phyloP scores from a whole-genome alignment of 2,888 invertebrate species.

The Barypeithes pellucidus region DNA sequence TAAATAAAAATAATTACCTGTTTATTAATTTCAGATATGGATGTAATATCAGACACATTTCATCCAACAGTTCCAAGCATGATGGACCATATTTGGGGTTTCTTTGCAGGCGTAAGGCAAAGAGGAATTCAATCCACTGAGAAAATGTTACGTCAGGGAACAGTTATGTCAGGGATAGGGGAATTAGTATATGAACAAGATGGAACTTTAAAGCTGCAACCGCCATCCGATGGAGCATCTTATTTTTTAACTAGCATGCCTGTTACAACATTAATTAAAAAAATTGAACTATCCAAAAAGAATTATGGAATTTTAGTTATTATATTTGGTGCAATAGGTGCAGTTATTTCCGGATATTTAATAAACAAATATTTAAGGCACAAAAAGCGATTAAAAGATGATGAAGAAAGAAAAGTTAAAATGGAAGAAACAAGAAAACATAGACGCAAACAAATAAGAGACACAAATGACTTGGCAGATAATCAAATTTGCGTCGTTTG shows the following conservation, averaged over 20 bases:
- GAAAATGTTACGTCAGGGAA: slow-evolving; percentile 87
- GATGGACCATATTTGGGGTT: slow-evolving; percentile 88
- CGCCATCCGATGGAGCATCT: slow-evolving; percentile 80
- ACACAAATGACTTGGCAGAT: slow-evolving; percentile 75
- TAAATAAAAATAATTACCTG: no score
- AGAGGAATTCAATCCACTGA: slow-evolving; percentile 91
- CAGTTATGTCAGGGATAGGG: slow-evolving; percentile 85
- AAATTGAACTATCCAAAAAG: slow-evolving; percentile 80
- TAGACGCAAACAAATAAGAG: slow-evolving; percentile 78
- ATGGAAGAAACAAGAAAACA: slow-evolving; percentile 79
- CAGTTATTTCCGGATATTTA: slow-evolving; percentile 72
- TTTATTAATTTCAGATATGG: slow-evolving; percentile 77
- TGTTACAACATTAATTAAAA: slow-evolving; percentile 81
- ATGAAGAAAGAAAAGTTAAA: slow-evolving; percentile 74
- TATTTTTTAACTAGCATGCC: slow-evolving; percentile 88
- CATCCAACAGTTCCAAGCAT: slow-evolving; percentile 84
- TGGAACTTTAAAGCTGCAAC: slow-evolving; percentile 79
- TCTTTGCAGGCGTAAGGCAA: slow-evolving; percentile 87
- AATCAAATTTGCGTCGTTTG: slow-evolving; percentile 90
- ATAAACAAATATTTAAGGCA: slow-evolving; percentile 72
- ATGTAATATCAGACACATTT: slow-evolving; percentile 87
- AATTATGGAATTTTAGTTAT: slow-evolving; percentile 76
- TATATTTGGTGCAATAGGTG: slow-evolving; percentile 74
- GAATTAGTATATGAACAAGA: slow-evolving; percentile 79
- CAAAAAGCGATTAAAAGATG: slow-evolving; percentile 74